Evolutionary conservation across 1,140 invertebrate genomes (phyloP).

Genomic region (Atta cephalotes): DNA sequence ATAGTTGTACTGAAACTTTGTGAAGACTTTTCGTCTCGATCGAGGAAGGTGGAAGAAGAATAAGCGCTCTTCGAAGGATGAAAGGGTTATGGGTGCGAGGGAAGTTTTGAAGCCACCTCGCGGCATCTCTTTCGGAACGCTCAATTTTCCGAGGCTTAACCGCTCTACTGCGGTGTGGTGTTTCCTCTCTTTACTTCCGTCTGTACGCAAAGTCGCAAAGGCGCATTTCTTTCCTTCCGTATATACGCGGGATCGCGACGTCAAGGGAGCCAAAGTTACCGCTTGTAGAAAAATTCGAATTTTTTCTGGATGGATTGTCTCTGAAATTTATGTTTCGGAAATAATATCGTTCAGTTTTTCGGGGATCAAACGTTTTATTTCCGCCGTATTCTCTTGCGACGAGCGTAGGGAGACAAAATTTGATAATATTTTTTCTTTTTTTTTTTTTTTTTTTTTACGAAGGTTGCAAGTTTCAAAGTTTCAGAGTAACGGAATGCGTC

Average conservation of each 20-base stretch:
- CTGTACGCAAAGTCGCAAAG: slow-evolving; percentile 62
- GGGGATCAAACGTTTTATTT: slow-evolving; percentile 42
- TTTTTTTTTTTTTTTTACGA: background rate
- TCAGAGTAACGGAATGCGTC: background rate
- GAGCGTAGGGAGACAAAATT: slow-evolving; percentile 28
- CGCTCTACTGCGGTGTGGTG: slow-evolving; percentile 50
- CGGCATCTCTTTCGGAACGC: slow-evolving; percentile 72
- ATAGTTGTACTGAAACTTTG: slow-evolving; percentile 58
- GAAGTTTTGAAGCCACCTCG: slow-evolving; percentile 39
- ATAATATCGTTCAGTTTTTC: slow-evolving; percentile 53
- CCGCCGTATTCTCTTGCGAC: background rate
- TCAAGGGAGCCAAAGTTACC: background rate
- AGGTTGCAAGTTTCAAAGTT: slow-evolving; percentile 5
- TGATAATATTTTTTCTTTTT: slow-evolving; percentile 3
- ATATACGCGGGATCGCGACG: slow-evolving; percentile 6
- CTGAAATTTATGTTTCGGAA: slow-evolving; percentile 54
- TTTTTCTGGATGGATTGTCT: slow-evolving; percentile 46
- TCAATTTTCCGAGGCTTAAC: slow-evolving; percentile 85
- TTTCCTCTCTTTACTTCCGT: slow-evolving; percentile 66
- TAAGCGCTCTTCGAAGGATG: slow-evolving; percentile 10
- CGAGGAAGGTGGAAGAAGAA: slow-evolving; percentile 19
- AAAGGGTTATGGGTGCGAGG: slow-evolving; percentile 7
- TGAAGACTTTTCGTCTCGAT: slow-evolving; percentile 42
- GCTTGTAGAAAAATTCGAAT: slow-evolving; percentile 43
- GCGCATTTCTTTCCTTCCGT: slow-evolving; percentile 49